Conservation (phyloP, 1,140 invertebrate genomes). For the Lutraria rhynchaena region DNA sequence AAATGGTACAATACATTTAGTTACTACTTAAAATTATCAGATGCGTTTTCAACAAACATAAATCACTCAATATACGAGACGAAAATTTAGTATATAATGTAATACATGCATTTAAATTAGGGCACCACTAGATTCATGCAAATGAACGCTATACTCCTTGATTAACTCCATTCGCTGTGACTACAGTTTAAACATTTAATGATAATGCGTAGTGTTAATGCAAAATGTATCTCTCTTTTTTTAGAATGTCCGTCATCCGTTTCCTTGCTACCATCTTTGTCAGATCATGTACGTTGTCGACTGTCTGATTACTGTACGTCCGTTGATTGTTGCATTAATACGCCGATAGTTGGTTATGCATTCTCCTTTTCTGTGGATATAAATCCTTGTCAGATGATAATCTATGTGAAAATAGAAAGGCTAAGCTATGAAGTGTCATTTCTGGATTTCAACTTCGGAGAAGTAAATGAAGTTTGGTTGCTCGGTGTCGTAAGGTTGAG, state of each 20-base stretch:
- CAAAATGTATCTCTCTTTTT: slow-evolving; percentile 10
- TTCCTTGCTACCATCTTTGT: neutral
- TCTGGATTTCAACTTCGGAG: neutral
- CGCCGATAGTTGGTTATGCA: neutral
- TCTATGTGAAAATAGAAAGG: neutral
- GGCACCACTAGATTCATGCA: no score
- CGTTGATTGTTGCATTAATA: neutral
- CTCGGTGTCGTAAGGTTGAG: neutral
- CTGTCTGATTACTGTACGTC: slow-evolving; percentile 9
- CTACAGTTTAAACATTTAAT: no score
- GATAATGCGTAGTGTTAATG: no score
- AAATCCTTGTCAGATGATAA: neutral
- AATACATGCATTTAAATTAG: no score
- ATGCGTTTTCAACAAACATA: no score
- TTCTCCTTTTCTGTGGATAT: neutral
- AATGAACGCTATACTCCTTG: no score
- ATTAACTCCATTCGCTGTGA: no score
- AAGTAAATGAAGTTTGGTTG: neutral
- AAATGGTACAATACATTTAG: no score
- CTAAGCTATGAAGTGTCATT: neutral
- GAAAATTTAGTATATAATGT: no score
- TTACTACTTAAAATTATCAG: no score
- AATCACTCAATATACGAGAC: no score
- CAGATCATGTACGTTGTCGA: neutral
- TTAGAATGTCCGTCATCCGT: neutral